phyloP scores from a whole-genome alignment of 2,113 vertebrate species.

The Xerus inauris region DNA sequence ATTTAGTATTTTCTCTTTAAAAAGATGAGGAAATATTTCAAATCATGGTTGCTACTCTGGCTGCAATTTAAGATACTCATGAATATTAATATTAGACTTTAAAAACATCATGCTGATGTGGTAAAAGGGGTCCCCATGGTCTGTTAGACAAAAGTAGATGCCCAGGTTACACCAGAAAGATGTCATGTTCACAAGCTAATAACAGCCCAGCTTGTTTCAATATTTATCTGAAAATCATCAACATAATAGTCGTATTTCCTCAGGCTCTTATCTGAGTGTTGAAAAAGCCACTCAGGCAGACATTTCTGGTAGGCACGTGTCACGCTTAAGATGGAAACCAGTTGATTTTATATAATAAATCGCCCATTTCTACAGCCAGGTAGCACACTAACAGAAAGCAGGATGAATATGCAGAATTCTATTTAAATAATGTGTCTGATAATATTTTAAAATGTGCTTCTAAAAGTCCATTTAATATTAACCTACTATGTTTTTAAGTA shows the following conservation, averaged over 20 bases:
- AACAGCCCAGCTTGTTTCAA: background rate
- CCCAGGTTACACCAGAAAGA: background rate
- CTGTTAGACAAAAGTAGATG: background rate
- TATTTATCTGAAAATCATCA: slow-evolving; percentile 1
- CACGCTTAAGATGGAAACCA: background rate
- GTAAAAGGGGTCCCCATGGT: background rate
- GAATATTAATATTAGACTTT: background rate
- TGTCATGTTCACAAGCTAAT: background rate
- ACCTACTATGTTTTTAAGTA: background rate
- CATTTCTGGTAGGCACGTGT: background rate
- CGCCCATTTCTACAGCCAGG: background rate
- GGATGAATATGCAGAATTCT: background rate
- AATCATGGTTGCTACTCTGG: background rate
- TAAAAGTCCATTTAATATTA: background rate
- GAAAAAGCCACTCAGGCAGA: background rate
- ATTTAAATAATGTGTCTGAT: slow-evolving; percentile 15
- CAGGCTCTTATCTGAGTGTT: background rate
- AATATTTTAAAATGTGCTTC: slow-evolving; percentile 31
- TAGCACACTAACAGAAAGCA: slow-evolving; percentile 1
- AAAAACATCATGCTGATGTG: background rate
- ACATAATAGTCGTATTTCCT: background rate
- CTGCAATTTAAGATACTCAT: background rate
- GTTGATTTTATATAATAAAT: background rate
- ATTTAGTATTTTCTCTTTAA: background rate
- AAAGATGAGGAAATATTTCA: background rate